phyloP scores from a whole-genome alignment of 64 coral and sea anemone species.

The Dendronephthya gigantea region DNA sequence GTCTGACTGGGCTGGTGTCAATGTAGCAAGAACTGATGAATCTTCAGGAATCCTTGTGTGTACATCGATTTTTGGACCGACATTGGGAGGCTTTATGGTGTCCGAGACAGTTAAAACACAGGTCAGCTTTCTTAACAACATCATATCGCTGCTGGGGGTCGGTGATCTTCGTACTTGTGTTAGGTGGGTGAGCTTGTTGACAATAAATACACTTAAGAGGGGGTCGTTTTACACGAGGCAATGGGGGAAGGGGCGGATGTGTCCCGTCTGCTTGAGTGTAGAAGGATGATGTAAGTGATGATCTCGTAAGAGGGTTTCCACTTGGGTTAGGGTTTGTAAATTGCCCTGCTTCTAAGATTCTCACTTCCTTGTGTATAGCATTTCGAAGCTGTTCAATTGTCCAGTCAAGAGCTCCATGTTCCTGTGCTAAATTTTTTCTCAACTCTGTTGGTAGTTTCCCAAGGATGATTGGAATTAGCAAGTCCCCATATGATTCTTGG shows the following conservation, averaged over 20 bases:
- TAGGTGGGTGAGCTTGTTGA: too few relatives aligned
- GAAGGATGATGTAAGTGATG: too few relatives aligned
- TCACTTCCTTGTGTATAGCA: conserved; percentile 17
- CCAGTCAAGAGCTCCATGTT: conserved; percentile 28
- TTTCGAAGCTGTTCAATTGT: neutral
- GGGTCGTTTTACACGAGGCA: too few relatives aligned
- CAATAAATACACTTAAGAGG: too few relatives aligned
- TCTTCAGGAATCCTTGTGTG: neutral
- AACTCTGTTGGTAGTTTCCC: conserved; percentile 36
- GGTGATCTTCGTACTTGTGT: too few relatives aligned
- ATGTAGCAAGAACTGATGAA: neutral
- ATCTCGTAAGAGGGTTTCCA: too few relatives aligned
- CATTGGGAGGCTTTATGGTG: neutral
- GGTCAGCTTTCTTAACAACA: neutral
- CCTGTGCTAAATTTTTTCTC: conserved; percentile 29
- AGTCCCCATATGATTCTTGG: conserved; percentile 27
- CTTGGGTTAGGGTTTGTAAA: too few relatives aligned
- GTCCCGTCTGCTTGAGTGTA: too few relatives aligned
- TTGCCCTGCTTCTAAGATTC: conserved; percentile 17
- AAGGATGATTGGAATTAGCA: conserved; percentile 37
- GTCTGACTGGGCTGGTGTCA: neutral
- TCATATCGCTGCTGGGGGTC: too few relatives aligned
- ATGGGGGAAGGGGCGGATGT: too few relatives aligned
- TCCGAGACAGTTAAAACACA: conserved; percentile 36
- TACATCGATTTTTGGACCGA: conserved; percentile 5